A percentile compares a stretch with the other conserved stretches of the same genome.
phyloP scores from a whole-genome alignment of 2,888 invertebrate species.

The Orthosia gothica region DNA sequence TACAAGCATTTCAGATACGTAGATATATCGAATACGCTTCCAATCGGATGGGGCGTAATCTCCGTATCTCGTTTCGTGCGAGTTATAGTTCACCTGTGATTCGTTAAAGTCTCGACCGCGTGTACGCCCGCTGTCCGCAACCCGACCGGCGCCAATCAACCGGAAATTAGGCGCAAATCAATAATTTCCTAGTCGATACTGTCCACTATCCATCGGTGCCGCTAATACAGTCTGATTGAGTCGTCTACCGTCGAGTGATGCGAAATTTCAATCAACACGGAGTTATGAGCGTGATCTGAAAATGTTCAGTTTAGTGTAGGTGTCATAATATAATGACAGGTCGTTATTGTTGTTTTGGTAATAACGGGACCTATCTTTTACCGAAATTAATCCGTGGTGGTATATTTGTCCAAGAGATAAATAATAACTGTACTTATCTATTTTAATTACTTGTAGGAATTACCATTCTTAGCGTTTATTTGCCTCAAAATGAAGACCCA shows the following conservation, averaged over 20 bases:
- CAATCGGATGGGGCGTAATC: conserved; percentile 70
- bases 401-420: background rate
- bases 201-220: conserved; percentile 76
- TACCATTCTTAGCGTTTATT: too few relatives aligned
- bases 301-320: conserved; percentile 24
- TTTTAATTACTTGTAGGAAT: too few relatives aligned
- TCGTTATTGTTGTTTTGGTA: background rate
- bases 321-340: conserved; percentile 8
- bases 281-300: conserved; percentile 35
- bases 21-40: conserved; percentile 68
- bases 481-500: background rate
- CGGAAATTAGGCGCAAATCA: conserved; percentile 90
- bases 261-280: conserved; percentile 62
- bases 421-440: background rate
- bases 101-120: conserved; percentile 79
- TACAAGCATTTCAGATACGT: conserved; percentile 37
- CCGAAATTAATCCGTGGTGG: background rate
- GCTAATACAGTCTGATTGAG: conserved; percentile 86
- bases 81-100: conserved; percentile 71
- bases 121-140: conserved; percentile 81
- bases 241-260: conserved; percentile 69
- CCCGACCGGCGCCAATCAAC: conserved; percentile 76
- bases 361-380: background rate
- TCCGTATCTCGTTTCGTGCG: conserved; percentile 68
- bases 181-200: conserved; percentile 87